Evolutionary conservation across 2,113 vertebrate species (phyloP), one percentile per base, ranked within the genome.

Genomic region (Coturnix japonica): DNA sequence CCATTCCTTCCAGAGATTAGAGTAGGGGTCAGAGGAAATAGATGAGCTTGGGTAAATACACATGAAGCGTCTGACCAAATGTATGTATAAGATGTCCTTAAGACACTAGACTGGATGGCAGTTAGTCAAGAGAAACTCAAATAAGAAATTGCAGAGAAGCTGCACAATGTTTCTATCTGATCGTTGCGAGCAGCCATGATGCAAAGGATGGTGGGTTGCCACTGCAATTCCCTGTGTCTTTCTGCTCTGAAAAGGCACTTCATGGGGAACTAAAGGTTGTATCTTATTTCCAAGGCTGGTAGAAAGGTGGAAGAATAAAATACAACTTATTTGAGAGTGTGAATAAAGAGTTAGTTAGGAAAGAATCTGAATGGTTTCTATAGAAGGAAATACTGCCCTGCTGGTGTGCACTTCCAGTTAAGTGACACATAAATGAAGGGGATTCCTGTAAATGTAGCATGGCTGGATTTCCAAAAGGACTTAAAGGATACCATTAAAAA

Each of bases 161-260:
- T 15, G n/a, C n/a, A 37, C 54, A 28, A 53, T 23, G 21, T 21
- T 85, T 64, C 20, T 43, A 11, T 30, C 26, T 44, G 35, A 44
- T 18, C 0, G 0, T 0, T 64, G 63, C 8, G 7, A 39, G 37
- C 8, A 49, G 15, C 8, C 64, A 18, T 51, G 7, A 3, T 0
- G 6, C 30, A 30, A 63, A 64, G 63, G 47, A 9, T 75, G 87
- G 66, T 37, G 65, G 31, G 64, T 15, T 63, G 77, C 72, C 37
- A 7, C 61, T 0, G 4, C 28, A 17, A 33, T 37, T 90, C 60
- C 77, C 30, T 25, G 49, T 3, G 25, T 16, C 16, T 23, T 51
- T 23, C 54, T n/a, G 43, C 18, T 25, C 87, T 39, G 25, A 14
- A 8, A 37, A 75, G 22, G 61, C 25, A 3, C 13, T 79, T 33